Percentiles rank a stretch among this genome's conserved stretches.
Conservation (phyloP, 1,140 invertebrate species). For the Bombus superbus region DNA sequence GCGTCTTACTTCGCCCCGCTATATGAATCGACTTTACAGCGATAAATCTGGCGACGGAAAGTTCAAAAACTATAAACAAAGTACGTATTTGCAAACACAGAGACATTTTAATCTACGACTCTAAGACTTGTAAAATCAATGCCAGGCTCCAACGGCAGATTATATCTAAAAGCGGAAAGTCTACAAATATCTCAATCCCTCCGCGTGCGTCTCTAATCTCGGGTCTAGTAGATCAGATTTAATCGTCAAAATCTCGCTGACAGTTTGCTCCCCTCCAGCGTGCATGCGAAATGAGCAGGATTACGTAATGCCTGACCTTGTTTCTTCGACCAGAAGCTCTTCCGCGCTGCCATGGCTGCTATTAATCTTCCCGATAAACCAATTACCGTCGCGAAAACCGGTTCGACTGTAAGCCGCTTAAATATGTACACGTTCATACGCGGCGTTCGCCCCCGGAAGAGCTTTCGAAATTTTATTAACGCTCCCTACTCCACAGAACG, state of each 20-base stretch:
- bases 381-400: slow-evolving; percentile 25
- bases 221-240: not conserved
- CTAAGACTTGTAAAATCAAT: too few species aligned
- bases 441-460: not conserved
- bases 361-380: slow-evolving; percentile 41
- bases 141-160: too few species aligned
- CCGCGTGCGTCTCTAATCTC: not conserved
- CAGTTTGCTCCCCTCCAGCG: not conserved
- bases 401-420: slow-evolving; percentile 36
- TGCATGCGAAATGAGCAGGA: not conserved
- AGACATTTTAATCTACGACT: too few species aligned
- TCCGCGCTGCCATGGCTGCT: not conserved
- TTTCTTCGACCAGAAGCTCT: slow-evolving; percentile 15
- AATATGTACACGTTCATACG: slow-evolving; percentile 17
- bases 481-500: too few species aligned
- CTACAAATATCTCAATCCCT: not conserved
- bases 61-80: too few species aligned
- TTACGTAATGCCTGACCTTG: slow-evolving; percentile 23
- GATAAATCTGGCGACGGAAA: too few species aligned
- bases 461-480: slow-evolving; percentile 9
- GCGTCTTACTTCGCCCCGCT: too few species aligned
- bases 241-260: not conserved
- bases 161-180: not conserved
- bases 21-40: too few species aligned
- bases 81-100: too few species aligned